These are phyloP conservation scores for Diglossa brunneiventris DNA, from an alignment of 2,113 vertebrate species.

Conservation along the genomic window DNA sequence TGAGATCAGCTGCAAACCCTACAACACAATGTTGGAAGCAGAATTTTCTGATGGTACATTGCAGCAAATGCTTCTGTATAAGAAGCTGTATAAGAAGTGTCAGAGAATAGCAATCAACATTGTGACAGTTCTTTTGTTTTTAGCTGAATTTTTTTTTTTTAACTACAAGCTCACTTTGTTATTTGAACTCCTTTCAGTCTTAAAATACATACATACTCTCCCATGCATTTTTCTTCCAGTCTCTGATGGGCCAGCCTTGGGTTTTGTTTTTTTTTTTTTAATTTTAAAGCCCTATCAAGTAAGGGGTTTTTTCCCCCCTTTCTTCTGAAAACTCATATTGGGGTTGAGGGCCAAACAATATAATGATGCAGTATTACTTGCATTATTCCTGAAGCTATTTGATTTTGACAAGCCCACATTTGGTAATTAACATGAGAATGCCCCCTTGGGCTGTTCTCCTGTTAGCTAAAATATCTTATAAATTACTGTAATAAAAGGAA, in stretches of 20 bases:
- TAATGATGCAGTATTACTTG: conserved; percentile 75
- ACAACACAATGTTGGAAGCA: not conserved
- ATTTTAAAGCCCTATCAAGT: conserved; percentile 69
- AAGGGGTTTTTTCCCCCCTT: not conserved
- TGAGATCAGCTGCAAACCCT: not conserved
- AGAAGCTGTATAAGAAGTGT: not conserved
- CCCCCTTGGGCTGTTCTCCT: conserved; percentile 79
- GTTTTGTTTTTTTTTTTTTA: not conserved
- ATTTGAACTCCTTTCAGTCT: conserved; percentile 38
- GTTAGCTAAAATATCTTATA: conserved; percentile 86
- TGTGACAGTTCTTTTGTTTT: conserved; percentile 40
- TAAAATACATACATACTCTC: conserved; percentile 37
- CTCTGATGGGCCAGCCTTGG: conserved; percentile 27
- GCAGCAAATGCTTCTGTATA: not conserved
- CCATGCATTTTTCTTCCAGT: conserved; percentile 8
- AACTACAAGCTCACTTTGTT: not conserved
- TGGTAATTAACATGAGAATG: conserved; percentile 84
- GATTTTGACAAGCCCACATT: conserved; percentile 85
- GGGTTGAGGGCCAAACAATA: conserved; percentile 80
- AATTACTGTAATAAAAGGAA: conserved; percentile 83
- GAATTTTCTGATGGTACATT: not conserved
- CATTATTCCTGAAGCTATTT: conserved; percentile 81
- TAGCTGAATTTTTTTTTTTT: not conserved
- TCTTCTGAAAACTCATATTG: conserved; percentile 73
- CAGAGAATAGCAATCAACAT: conserved; percentile 41